Conservation (phyloP, 1,140 invertebrate species). For the Homalodisca vitripennis region DNA sequence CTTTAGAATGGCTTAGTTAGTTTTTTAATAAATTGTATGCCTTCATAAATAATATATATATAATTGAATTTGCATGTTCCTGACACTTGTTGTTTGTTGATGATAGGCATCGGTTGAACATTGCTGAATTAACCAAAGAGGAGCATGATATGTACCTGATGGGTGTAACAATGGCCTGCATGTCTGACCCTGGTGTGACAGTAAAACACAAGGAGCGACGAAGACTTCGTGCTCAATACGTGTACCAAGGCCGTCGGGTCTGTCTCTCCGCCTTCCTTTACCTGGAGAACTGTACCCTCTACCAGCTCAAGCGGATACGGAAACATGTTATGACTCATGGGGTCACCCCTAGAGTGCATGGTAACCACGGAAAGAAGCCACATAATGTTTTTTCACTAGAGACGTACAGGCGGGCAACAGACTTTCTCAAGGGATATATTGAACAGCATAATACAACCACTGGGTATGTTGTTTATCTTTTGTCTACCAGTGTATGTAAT, state of each 20-base stretch:
- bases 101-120: slow-evolving; percentile 70
- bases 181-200: slow-evolving; percentile 71
- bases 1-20: too few relatives aligned
- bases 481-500: background rate
- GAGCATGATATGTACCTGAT: slow-evolving; percentile 74
- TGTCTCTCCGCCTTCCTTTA: slow-evolving; percentile 77
- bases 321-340: slow-evolving; percentile 77
- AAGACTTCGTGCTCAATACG: slow-evolving; percentile 69
- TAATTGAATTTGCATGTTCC: too few relatives aligned
- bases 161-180: slow-evolving; percentile 77
- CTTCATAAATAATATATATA: too few relatives aligned
- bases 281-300: slow-evolving; percentile 76
- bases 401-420: slow-evolving; percentile 72
- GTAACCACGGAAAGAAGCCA: slow-evolving; percentile 77
- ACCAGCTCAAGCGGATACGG: slow-evolving; percentile 73
- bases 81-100: too few relatives aligned
- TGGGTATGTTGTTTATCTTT: background rate
- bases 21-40: too few relatives aligned
- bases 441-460: slow-evolving; percentile 47
- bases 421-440: slow-evolving; percentile 71
- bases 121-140: slow-evolving; percentile 73
- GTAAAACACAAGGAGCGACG: slow-evolving; percentile 68
- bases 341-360: slow-evolving; percentile 71
- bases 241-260: slow-evolving; percentile 69
- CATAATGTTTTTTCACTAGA: slow-evolving; percentile 77